Evolutionary conservation across 2,113 vertebrate species (phyloP).

Genomic region (Xenopus tropicalis): UCB_Xtro_10.0 CM004450.2:22464001-22464500

Average conservation of each 20-base stretch:
- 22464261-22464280: background rate
- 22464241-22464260: too few species aligned
- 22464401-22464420: conserved; percentile 47
- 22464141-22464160: conserved; percentile 5
- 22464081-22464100: too few species aligned
- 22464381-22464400: conserved; percentile 97
- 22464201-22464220: too few species aligned
- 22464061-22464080: too few species aligned
- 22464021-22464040: background rate
- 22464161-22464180: conserved; percentile 18
- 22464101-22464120: too few species aligned
- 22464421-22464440: conserved; percentile 51
- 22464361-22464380: conserved; percentile 94
- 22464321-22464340: conserved; percentile 29
- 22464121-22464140: background rate
- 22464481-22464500: background rate
- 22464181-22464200: too few species aligned
- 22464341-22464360: conserved; percentile 66
- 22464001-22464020: background rate
- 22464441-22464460: conserved; percentile 62
- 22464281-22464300: background rate
- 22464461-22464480: background rate
- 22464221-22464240: too few species aligned
- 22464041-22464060: background rate
- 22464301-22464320: background rate